phyloP scores from a whole-genome alignment of 2,113 vertebrate species.

The cat (Felis catus) region DNA sequence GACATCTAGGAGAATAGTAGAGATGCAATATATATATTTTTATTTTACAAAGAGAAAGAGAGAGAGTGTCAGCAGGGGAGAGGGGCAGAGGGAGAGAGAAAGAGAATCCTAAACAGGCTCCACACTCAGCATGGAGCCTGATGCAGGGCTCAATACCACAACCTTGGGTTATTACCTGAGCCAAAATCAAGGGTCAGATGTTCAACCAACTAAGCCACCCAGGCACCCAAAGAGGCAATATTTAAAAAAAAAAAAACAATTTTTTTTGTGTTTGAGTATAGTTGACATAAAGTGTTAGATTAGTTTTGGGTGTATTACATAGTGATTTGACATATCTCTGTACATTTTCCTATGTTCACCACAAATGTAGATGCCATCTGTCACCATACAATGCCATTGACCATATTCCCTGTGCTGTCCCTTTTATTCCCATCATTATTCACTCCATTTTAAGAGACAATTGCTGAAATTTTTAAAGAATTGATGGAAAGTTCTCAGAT shows the following conservation, averaged over 20 bases:
- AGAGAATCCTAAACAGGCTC: too few species aligned
- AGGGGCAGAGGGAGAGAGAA: too few species aligned
- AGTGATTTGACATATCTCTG: not conserved
- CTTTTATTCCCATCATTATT: not conserved
- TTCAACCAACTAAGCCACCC: too few species aligned
- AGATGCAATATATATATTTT: not conserved
- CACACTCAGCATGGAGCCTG: too few species aligned
- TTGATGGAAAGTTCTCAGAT: not conserved
- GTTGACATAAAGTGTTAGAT: not conserved
- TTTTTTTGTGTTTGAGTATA: not conserved
- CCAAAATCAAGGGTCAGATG: too few species aligned
- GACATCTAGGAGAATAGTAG: not conserved
- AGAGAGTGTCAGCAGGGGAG: too few species aligned
- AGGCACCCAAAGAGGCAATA: too few species aligned
- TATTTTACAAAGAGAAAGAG: too few species aligned
- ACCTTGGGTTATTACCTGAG: too few species aligned
- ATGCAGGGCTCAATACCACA: too few species aligned
- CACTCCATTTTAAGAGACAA: not conserved
- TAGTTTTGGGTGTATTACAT: not conserved
- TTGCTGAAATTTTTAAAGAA: not conserved
- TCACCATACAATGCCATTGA: not conserved
- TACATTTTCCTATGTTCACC: not conserved
- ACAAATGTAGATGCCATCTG: not conserved
- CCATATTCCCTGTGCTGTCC: not conserved
- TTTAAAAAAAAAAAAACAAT: too few species aligned